Conservation (phyloP, 2,113 vertebrate species). For the Ovibos moschatus region DNA sequence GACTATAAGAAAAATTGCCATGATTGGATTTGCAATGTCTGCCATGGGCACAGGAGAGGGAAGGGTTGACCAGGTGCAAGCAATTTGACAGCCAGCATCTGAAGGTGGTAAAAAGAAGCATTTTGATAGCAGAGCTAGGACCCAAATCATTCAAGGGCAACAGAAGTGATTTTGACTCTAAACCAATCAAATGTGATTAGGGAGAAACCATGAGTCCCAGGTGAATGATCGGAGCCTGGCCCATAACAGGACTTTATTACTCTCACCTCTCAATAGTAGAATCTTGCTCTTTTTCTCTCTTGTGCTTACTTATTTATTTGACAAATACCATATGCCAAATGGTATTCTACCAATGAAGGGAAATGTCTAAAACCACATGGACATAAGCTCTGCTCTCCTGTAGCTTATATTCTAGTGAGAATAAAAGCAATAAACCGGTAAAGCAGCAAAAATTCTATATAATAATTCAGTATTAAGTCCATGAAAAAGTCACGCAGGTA, state of each 20-base stretch:
- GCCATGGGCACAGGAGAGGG: neutral
- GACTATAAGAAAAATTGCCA: neutral
- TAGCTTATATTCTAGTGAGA: neutral
- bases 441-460: neutral
- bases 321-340: neutral
- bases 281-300: neutral
- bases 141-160: neutral
- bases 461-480: neutral
- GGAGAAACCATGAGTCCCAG: neutral
- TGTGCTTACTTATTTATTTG: neutral
- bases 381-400: neutral
- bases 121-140: neutral
- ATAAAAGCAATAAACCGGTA: neutral
- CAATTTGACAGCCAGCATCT: neutral
- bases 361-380: neutral
- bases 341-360: neutral
- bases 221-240: neutral
- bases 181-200: neutral
- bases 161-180: neutral
- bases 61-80: neutral
- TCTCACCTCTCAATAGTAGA: neutral
- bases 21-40: slow-evolving; percentile 39
- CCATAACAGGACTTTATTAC: neutral
- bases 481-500: neutral
- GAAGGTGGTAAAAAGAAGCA: neutral